These are phyloP conservation scores for Gobio gobio DNA, from an alignment of 2,113 vertebrate genomes.

Conservation along the genomic window DNA sequence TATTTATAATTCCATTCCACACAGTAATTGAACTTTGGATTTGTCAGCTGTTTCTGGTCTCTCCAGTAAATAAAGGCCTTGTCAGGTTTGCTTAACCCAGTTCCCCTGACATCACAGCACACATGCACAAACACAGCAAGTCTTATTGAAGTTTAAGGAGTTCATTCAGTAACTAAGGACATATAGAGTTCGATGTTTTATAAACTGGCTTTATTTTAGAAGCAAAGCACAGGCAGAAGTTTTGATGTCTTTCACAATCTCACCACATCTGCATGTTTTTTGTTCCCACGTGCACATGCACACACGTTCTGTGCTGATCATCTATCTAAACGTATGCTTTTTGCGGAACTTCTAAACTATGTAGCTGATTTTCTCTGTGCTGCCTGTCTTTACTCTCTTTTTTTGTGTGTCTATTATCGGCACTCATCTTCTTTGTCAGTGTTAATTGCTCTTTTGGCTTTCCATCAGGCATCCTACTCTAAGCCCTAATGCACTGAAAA, in stretches of 20 bases:
- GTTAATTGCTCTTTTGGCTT: constrained; percentile 55
- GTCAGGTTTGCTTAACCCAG: background rate
- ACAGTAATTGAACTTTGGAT: background rate
- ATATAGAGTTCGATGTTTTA: background rate
- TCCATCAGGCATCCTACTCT: constrained; percentile 55
- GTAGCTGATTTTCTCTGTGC: background rate
- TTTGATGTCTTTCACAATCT: too few species aligned
- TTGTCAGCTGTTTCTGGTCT: background rate
- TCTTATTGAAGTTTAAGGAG: background rate
- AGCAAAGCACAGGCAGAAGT: too few species aligned
- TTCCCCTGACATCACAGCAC: background rate
- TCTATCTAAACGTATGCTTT: background rate
- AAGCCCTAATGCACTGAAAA: constrained; percentile 42
- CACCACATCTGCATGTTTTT: background rate
- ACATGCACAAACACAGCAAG: background rate
- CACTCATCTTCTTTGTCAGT: background rate
- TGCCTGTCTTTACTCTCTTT: background rate
- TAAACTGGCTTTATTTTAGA: background rate
- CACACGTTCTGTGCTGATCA: background rate
- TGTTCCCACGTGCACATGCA: background rate
- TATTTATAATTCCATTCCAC: background rate
- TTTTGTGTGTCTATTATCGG: background rate
- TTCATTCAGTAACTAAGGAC: background rate
- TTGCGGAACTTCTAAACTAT: background rate
- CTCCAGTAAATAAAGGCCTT: background rate